phyloP scores from a whole-genome alignment of 2,888 invertebrate genomes.

The Athalia circularis region DNA sequence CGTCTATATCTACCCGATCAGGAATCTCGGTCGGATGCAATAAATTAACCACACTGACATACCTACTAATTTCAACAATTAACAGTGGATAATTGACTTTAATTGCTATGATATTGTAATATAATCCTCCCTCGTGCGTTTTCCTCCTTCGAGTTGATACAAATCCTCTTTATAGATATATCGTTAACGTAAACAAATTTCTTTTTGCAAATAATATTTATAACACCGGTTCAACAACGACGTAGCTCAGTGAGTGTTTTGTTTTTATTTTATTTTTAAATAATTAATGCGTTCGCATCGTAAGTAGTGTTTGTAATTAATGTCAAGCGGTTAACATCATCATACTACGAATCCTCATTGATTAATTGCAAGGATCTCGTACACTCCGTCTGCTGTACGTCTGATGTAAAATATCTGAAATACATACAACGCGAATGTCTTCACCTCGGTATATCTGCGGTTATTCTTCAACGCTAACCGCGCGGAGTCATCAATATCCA shows the following conservation, averaged over 20 bases:
- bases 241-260: no score
- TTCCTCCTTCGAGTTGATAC: no score
- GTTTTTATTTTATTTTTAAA: no score
- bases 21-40: conserved; percentile 24
- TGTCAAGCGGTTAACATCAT: conserved; percentile 28
- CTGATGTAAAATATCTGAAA: background rate
- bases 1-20: conserved; percentile 28
- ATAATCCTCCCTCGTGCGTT: background rate
- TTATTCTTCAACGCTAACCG: conserved; percentile 30
- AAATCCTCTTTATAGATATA: no score
- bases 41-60: conserved; percentile 25
- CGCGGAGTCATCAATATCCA: conserved; percentile 33
- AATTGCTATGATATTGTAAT: background rate
- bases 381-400: background rate
- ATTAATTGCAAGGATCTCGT: conserved; percentile 24
- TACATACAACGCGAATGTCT: conserved; percentile 14
- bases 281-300: no score
- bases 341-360: conserved; percentile 25
- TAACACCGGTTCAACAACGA: no score
- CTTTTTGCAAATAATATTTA: background rate
- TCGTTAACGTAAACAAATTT: background rate
- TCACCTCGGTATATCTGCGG: conserved; percentile 10
- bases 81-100: conserved; percentile 25
- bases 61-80: conserved; percentile 39
- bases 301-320: conserved; percentile 25